Conservation (phyloP, 2,888 invertebrate species). For the Mythimna ferrago region DNA sequence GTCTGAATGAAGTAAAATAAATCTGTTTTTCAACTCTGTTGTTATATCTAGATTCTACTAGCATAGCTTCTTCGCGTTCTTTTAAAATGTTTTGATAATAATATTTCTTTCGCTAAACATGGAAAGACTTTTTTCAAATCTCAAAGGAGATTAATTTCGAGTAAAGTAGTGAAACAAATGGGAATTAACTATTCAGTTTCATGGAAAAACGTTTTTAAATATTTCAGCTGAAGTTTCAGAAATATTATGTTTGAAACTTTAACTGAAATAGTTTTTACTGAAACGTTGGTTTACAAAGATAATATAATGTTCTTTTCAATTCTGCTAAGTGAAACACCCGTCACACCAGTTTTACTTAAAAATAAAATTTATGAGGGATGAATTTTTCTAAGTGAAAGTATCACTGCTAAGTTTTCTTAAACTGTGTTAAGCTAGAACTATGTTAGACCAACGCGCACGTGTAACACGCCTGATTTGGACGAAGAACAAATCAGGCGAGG, state of each 20-base stretch:
- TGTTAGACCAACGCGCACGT: too few relatives aligned
- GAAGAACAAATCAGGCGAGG: too few relatives aligned
- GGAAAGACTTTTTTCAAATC: background rate
- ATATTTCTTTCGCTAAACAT: conserved; percentile 16
- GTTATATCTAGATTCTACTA: conserved; percentile 13
- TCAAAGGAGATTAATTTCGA: background rate
- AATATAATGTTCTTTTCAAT: background rate
- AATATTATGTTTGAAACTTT: background rate
- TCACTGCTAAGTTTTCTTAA: background rate
- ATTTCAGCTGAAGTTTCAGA: background rate
- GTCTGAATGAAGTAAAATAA: background rate
- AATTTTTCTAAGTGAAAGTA: too few relatives aligned
- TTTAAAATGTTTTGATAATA: conserved; percentile 17
- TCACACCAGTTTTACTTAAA: too few relatives aligned
- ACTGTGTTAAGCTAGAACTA: background rate
- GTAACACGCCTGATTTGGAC: too few relatives aligned
- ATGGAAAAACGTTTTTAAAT: background rate
- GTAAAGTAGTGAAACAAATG: background rate
- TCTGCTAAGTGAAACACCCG: background rate
- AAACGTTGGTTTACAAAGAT: background rate
- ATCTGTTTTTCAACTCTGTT: conserved; percentile 9
- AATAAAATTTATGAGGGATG: too few relatives aligned
- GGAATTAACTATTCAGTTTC: background rate
- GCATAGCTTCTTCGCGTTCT: conserved; percentile 2
- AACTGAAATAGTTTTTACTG: too few relatives aligned